Evolutionary conservation across 2,113 vertebrate genomes (phyloP).

Genomic region (Engraulis encrasicolus): DNA sequence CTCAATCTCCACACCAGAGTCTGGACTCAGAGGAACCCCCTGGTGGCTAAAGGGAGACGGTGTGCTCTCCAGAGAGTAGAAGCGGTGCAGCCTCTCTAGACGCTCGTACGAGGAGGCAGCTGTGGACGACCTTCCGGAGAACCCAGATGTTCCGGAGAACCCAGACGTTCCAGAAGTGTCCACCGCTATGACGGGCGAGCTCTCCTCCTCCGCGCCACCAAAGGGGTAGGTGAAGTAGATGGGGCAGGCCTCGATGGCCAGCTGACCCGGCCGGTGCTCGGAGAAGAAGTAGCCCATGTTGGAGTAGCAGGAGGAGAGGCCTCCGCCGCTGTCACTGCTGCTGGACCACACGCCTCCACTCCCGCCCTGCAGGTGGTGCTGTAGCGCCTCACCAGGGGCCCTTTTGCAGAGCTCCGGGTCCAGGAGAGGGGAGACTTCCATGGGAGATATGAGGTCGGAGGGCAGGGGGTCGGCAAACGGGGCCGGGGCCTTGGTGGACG

Average conservation of each 20-base stretch:
- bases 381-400: slow-evolving; percentile 32
- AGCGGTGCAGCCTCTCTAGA: slow-evolving; percentile 29
- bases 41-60: not conserved
- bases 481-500: slow-evolving; percentile 34
- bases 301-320: slow-evolving; percentile 61
- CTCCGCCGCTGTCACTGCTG: too few relatives aligned
- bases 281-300: slow-evolving; percentile 75
- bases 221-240: slow-evolving; percentile 66
- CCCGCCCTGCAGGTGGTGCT: slow-evolving; percentile 11
- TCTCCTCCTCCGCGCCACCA: slow-evolving; percentile 22
- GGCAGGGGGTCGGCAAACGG: slow-evolving; percentile 47
- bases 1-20: slow-evolving; percentile 64
- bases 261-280: slow-evolving; percentile 44
- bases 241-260: slow-evolving; percentile 42
- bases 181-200: not conserved
- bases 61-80: not conserved
- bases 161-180: not conserved
- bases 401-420: slow-evolving; percentile 1
- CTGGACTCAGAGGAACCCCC: slow-evolving; percentile 56
- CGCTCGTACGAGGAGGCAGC: slow-evolving; percentile 58
- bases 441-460: slow-evolving; percentile 60
- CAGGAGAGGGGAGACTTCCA: slow-evolving; percentile 60
- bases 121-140: not conserved
- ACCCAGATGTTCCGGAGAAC: not conserved
- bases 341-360: slow-evolving; percentile 8